These are phyloP conservation scores for Atractosteus spatula DNA, from an alignment of 2,113 vertebrate species.

Conservation along the genomic window DNA sequence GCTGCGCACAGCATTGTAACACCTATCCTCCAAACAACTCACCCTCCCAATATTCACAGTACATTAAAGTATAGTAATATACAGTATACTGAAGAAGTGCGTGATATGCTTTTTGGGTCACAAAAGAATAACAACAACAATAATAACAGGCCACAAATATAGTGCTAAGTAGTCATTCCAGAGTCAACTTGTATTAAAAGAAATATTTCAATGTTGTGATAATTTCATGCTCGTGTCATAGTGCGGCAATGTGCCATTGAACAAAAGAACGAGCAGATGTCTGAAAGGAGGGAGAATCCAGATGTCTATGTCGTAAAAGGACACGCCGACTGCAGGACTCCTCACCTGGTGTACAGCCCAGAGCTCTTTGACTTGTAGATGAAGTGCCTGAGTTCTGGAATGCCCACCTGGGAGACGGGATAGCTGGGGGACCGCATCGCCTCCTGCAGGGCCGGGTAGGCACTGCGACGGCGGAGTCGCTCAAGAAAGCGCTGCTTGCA, in stretches of 20 bases:
- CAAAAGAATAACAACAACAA: no score
- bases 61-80: no score
- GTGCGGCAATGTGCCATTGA: background rate
- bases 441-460: conserved; percentile 76
- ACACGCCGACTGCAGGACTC: background rate
- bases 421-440: conserved; percentile 81
- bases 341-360: conserved; percentile 94
- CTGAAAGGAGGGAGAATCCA: background rate
- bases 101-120: no score
- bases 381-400: conserved; percentile 92
- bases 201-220: no score
- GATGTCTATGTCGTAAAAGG: background rate
- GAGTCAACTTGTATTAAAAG: no score
- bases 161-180: no score
- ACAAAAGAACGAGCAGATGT: background rate
- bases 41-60: no score
- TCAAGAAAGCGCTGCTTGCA: conserved; percentile 90
- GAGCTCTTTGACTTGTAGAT: conserved; percentile 98
- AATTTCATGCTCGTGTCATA: no score
- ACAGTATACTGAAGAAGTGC: no score
- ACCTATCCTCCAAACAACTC: no score
- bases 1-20: no score
- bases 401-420: conserved; percentile 80
- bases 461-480: conserved; percentile 79
- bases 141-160: no score